These are phyloP conservation scores for Phainopepla nitens DNA, from an alignment of 2,113 vertebrate species.

Conservation along the genomic window DNA sequence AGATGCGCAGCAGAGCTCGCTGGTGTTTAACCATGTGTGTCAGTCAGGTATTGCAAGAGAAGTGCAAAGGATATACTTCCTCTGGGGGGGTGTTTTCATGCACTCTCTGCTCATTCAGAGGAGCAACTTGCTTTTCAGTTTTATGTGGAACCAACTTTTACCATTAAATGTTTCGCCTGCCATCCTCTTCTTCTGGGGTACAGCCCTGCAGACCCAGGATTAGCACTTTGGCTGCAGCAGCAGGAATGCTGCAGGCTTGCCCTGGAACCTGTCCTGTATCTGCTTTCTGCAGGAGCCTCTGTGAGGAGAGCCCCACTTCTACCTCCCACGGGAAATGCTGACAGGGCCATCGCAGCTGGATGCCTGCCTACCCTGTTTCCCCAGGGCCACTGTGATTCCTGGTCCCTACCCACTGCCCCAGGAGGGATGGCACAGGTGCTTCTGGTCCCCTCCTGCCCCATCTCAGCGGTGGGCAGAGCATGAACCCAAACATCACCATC, in stretches of 20 bases:
- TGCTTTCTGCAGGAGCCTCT: neutral
- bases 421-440: neutral
- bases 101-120: neutral
- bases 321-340: accelerated
- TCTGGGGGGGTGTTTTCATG: neutral
- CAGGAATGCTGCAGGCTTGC: neutral
- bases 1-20: accelerated
- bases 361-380: accelerated
- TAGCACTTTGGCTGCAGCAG: neutral
- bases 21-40: neutral
- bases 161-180: neutral
- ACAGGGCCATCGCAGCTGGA: neutral
- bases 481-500: neutral
- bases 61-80: neutral
- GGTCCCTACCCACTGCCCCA: neutral
- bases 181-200: neutral
- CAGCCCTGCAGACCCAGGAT: neutral
- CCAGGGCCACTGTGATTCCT: neutral
- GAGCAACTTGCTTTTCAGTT: neutral
- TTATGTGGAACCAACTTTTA: neutral
- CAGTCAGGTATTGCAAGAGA: neutral
- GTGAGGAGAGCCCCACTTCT: neutral
- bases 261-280: neutral
- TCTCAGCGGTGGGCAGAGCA: accelerated
- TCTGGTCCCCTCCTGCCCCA: neutral